Base-by-base conservation (phyloP, 1,140 invertebrate genomes). In the Cyphomyrmex costatus region DNA sequence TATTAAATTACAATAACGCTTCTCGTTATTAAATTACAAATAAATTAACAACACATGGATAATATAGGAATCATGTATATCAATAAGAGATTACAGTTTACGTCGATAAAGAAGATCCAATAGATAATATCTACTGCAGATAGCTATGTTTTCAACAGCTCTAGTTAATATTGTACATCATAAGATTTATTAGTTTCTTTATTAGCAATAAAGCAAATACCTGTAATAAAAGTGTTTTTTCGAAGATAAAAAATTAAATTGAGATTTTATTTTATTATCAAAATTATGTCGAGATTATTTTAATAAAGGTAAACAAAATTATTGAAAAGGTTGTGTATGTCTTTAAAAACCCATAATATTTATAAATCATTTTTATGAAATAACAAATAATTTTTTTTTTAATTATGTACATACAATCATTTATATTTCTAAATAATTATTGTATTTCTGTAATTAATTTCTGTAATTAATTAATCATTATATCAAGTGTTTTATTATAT, bases 71-170 rank as follows among this genome's bases (percentile, higher is more conserved):
- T 19, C 10, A 36, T 36, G 30, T 27, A n/a, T 33, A 79, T 65
- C 42, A 19, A 51, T 16, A 14, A 36, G 14, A 42, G 14, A 42
- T 61, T 77, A 63, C 0, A 53, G 8, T 36, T 42, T 79, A 33
- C 3, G 61, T 80, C 78, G 78, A 80, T 80, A 80, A 80, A 30
- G 10, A 70, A 56, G 49, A 70, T 14, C 65, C 1, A n/a, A n/a
- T n/a, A n/a, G n/a, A 2, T 6, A 1, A 46, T 33, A 78, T 63
- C 36, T 65, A 30, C 24, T 63, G 24, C 3, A 77, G 42, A 5
- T 77, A 61, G 24, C 21, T 24, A 14, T 2, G 2, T 14, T 80
- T 6, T 16, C 33, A 58, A 27, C 30, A 42, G 30, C 8, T 53
- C n/a, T 16, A 27, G 58, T 30, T 61, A 56, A 70, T 27, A 30